phyloP scores from a whole-genome alignment of 2,797 vertebrate genomes.

The Anas acuta region DNA sequence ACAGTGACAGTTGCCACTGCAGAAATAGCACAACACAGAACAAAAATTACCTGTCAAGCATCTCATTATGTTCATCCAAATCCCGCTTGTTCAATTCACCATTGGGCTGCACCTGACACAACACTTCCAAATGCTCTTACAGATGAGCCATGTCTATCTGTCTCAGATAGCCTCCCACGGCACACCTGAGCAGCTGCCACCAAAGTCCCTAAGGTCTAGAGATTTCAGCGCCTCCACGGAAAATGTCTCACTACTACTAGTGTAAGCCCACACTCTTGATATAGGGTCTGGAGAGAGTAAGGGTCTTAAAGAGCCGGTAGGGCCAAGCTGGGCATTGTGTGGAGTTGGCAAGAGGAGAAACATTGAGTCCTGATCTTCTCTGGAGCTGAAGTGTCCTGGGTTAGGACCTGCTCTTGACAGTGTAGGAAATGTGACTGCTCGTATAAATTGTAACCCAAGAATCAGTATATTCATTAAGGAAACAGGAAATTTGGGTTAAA shows the following conservation, averaged over 20 bases:
- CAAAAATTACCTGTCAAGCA: constrained; percentile 73
- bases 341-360: not conserved
- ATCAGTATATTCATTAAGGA: not conserved
- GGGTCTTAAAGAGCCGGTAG: not conserved
- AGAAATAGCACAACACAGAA: constrained; percentile 73
- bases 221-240: not conserved
- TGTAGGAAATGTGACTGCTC: not conserved
- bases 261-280: not conserved
- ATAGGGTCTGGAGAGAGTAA: not conserved
- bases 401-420: not conserved
- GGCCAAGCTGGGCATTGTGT: not conserved
- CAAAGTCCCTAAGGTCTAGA: not conserved
- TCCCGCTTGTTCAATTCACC: constrained; percentile 44
- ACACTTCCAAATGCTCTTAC: constrained; percentile 7
- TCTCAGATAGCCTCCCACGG: not conserved
- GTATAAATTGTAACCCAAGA: not conserved
- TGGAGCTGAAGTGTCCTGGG: not conserved
- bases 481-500: not conserved
- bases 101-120: constrained; percentile 35
- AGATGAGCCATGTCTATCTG: not conserved
- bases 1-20: constrained; percentile 69
- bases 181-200: not conserved
- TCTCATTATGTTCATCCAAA: constrained; percentile 65
- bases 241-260: not conserved
- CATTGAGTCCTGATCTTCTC: not conserved